Conservation (phyloP, 1,140 invertebrate genomes). For the Neotoxoptera formosana region DNA sequence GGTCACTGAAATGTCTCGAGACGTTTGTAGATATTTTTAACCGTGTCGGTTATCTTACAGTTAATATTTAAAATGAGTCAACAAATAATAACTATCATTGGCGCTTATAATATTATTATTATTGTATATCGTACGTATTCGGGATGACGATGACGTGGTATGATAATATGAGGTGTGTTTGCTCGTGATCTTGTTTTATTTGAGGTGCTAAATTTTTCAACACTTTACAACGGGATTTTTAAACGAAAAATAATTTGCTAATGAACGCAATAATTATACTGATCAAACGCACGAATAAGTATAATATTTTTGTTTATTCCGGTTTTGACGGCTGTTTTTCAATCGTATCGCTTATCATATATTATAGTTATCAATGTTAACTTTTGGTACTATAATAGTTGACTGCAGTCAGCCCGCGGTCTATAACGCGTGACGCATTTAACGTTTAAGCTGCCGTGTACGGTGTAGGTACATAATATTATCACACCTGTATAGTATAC, state of each 20-base stretch:
- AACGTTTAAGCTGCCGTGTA: not conserved
- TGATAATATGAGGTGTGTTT: not conserved
- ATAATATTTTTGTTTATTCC: not conserved
- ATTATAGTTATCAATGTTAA: not conserved
- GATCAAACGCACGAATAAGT: not conserved
- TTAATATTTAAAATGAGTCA: not conserved
- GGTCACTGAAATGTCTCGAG: not conserved
- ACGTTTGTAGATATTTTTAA: not conserved
- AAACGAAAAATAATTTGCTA: not conserved
- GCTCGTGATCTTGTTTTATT: no score
- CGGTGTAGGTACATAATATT: not conserved
- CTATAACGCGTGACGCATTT: not conserved
- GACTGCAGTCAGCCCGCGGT: not conserved
- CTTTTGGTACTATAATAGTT: not conserved
- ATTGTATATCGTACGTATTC: not conserved
- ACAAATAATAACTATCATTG: not conserved
- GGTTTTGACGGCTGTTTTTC: not conserved
- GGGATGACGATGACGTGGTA: slow-evolving; percentile 1
- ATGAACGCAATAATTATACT: not conserved
- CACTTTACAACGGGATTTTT: not conserved
- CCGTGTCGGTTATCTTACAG: not conserved
- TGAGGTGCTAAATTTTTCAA: no score
- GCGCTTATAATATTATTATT: not conserved
- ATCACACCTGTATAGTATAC: not conserved
- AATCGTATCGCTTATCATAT: not conserved